Evolutionary conservation across 2,113 vertebrate genomes (phyloP).

Genomic region (Poeciliopsis turrubarensis): DNA sequence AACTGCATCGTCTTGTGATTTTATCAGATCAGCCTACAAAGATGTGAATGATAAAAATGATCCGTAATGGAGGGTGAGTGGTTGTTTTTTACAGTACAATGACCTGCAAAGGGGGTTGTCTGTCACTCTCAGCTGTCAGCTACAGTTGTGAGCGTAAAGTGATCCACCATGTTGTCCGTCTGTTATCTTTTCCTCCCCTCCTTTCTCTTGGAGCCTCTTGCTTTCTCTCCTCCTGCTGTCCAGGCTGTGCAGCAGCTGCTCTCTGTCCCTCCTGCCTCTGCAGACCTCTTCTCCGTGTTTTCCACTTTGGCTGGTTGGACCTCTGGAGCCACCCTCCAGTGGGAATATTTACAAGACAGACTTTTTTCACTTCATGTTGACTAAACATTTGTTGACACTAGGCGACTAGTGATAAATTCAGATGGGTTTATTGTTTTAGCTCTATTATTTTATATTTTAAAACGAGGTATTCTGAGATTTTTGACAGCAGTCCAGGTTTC

Average conservation of each 20-base stretch:
- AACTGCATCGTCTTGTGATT: not conserved
- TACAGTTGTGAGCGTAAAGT: constrained; percentile 47
- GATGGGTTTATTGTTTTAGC: too few species aligned
- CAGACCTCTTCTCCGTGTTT: too few species aligned
- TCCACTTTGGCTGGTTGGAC: not conserved
- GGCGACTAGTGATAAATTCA: too few species aligned
- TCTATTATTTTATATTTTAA: too few species aligned
- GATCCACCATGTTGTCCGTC: constrained; percentile 38
- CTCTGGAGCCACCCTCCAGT: constrained; percentile 18
- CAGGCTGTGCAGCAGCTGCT: too few species aligned
- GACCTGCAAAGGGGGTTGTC: too few species aligned
- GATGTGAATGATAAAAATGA: not conserved
- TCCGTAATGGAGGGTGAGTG: not conserved
- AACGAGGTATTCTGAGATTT: not conserved
- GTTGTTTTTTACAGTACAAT: not conserved
- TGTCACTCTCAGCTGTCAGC: not conserved
- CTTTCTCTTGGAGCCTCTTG: constrained; percentile 20
- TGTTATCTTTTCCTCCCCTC: constrained; percentile 26
- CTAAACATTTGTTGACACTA: constrained; percentile 9
- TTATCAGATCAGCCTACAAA: not conserved
- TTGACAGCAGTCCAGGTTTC: too few species aligned
- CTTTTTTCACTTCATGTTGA: constrained; percentile 21
- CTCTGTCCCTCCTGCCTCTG: too few species aligned
- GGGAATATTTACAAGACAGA: too few species aligned
- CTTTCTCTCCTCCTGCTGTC: not conserved